A percentile compares a stretch with the other conserved stretches of the same genome.
Conservation (phyloP, 2,888 invertebrate species). For the Crocallis elinguaria region DNA sequence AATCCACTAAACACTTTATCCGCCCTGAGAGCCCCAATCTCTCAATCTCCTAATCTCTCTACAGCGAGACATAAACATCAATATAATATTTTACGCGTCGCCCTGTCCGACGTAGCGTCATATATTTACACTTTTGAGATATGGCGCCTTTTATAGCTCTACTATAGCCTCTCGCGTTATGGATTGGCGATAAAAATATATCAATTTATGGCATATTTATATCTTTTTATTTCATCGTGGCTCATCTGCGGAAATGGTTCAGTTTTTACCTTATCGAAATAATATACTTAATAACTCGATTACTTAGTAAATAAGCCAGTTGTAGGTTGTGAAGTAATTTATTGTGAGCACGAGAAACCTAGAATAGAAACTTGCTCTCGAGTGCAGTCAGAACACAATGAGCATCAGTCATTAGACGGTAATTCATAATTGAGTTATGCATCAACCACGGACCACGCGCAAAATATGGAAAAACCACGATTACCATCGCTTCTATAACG, state of each 20-base stretch:
- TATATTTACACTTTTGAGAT: constrained; percentile 80
- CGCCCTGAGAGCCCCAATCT: constrained; percentile 22
- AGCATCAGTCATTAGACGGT: too few species aligned
- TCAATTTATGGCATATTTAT: constrained; percentile 26
- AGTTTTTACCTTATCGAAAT: not conserved
- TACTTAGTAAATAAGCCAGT: too few species aligned
- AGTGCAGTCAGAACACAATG: too few species aligned
- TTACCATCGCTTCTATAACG: too few species aligned
- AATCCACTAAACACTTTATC: not conserved
- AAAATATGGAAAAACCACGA: too few species aligned
- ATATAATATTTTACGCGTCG: constrained; percentile 68
- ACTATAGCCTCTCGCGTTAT: constrained; percentile 63
- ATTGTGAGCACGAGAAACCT: too few species aligned
- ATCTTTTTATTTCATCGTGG: not conserved
- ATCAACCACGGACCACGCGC: too few species aligned
- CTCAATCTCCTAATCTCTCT: constrained; percentile 43
- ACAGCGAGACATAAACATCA: constrained; percentile 59
- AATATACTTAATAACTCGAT: not conserved
- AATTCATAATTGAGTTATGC: too few species aligned
- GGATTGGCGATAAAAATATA: constrained; percentile 72
- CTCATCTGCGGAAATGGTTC: not conserved
- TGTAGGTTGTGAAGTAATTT: too few species aligned
- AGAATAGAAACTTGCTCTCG: too few species aligned
- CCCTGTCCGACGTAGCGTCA: constrained; percentile 48
- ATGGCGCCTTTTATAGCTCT: constrained; percentile 61